These are phyloP conservation scores for Etheostoma spectabile DNA, from an alignment of 2,113 vertebrate species.

Conservation along the genomic window DNA sequence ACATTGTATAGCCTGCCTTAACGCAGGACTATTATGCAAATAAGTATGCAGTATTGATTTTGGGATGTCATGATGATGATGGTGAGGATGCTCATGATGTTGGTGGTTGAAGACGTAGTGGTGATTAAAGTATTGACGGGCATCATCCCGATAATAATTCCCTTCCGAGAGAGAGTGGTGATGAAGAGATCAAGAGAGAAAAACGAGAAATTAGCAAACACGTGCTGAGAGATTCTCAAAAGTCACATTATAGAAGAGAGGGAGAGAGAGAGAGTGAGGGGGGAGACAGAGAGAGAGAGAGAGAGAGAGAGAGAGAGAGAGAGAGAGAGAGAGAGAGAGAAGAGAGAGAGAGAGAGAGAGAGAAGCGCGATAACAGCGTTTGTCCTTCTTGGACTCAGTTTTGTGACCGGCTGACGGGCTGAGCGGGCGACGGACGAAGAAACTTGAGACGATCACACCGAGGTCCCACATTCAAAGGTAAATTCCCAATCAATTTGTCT, in stretches of 20 bases:
- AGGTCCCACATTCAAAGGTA: constrained; percentile 74
- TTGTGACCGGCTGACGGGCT: constrained; percentile 65
- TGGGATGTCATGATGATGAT: constrained; percentile 18
- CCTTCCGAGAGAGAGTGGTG: constrained; percentile 41
- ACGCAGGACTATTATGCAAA: neutral
- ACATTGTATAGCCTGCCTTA: neutral
- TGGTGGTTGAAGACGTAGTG: constrained; percentile 36
- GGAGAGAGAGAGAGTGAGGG: constrained; percentile 9
- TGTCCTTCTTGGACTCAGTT: constrained; percentile 78
- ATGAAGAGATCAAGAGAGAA: constrained; percentile 33
- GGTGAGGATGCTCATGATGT: constrained; percentile 33
- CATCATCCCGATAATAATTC: constrained; percentile 52
- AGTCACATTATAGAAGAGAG: constrained; percentile 56
- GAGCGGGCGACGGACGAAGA: constrained; percentile 55
- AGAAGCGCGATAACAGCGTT: constrained; percentile 72
- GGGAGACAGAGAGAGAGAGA: neutral
- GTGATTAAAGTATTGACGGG: constrained; percentile 57
- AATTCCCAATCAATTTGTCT: neutral
- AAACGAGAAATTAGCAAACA: constrained; percentile 25
- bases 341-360: neutral
- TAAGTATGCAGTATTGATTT: constrained; percentile 13
- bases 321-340: constrained; percentile 1
- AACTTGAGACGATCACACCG: constrained; percentile 62
- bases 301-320: neutral
- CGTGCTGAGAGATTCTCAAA: constrained; percentile 54